Base-by-base conservation (phyloP, 2,888 invertebrate genomes). In the Megamerina dolium region DNA sequence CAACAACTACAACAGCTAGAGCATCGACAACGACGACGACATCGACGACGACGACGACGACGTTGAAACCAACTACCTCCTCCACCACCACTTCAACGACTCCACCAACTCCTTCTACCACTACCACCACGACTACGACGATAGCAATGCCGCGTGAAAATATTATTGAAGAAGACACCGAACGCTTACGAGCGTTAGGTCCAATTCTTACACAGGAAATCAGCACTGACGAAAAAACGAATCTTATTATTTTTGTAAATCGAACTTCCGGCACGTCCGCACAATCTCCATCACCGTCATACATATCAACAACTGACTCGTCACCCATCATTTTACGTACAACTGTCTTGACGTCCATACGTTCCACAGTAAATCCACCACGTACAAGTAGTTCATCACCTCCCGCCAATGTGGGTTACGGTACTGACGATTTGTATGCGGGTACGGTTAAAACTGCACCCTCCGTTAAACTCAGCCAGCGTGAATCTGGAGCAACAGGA, bases 271-370 rank as follows among this genome's bases (percentile, higher is more conserved):
- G 55, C 18, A n/a, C 16, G 1, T 45, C 49, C 58, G 23, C 57
- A 12, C 2, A 31, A 36, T 41, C 63, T 44, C 54, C 64, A 4
- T 64, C 58, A 51, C 61, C 18, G 13, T 49, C 55, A 5, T 39
- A 50, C 1, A 30, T 52, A 0, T 51, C 74, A 54, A 70, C 74
- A 52, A 68, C 76, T 5, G 63, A 64, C 44, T 50, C 57, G 41
- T 73, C 74, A 4, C 55, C 59, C 39, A 73, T 73, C 5, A 75
- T 76, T 13, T 60, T 74, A 2, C 70, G 74, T 10, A 76, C 75
- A 20, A 75, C 77, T 1, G 69, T 73, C 53, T 68, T 75, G 5
- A 73, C 74, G 12, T 75, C 75, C 1, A 59, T 68, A 32, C 59
- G 64, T 12, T 70, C 70, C 8, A 69, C 69, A 0, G 61, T 64